Evolutionary conservation across 2,888 invertebrate species (phyloP).

Genomic region (Endotricha flammealis): DNA sequence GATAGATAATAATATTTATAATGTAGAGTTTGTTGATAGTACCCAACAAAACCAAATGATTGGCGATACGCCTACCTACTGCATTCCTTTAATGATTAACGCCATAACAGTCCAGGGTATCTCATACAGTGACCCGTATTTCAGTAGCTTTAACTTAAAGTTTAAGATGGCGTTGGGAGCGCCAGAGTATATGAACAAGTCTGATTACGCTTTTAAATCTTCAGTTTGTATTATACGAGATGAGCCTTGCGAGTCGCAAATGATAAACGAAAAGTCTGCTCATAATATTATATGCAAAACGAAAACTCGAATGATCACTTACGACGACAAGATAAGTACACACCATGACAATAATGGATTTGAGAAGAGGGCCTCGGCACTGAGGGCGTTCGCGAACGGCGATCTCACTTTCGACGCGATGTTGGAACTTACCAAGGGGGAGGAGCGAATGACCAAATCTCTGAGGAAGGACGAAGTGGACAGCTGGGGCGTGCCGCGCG

Average conservation of each 20-base stretch:
- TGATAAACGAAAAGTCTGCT: slow-evolving; percentile 65
- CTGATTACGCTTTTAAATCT: slow-evolving; percentile 80
- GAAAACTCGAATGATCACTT: slow-evolving; percentile 62
- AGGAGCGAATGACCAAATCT: slow-evolving; percentile 45
- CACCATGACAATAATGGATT: slow-evolving; percentile 72
- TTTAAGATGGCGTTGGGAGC: slow-evolving; percentile 76
- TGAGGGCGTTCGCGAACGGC: slow-evolving; percentile 65
- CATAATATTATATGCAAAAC: slow-evolving; percentile 61
- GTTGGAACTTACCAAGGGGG: slow-evolving; percentile 58
- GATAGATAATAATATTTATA: slow-evolving; percentile 79
- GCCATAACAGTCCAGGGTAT: slow-evolving; percentile 81
- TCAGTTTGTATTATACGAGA: slow-evolving; percentile 77
- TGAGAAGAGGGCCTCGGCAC: slow-evolving; percentile 39
- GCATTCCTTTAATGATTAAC: slow-evolving; percentile 79
- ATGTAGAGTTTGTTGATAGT: slow-evolving; percentile 78
- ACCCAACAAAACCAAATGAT: slow-evolving; percentile 80
- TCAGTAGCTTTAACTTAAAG: slow-evolving; percentile 79
- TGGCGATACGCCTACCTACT: slow-evolving; percentile 77
- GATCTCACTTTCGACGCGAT: slow-evolving; percentile 71
- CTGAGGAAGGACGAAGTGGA: slow-evolving; percentile 39
- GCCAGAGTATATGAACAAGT: slow-evolving; percentile 79
- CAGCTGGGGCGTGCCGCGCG: slow-evolving; percentile 80
- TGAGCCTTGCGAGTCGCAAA: slow-evolving; percentile 71
- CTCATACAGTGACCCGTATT: slow-evolving; percentile 79
- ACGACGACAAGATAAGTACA: slow-evolving; percentile 55